Base-by-base conservation (phyloP, 2,113 vertebrate genomes). In the Apistogramma diplotaenia region DNA sequence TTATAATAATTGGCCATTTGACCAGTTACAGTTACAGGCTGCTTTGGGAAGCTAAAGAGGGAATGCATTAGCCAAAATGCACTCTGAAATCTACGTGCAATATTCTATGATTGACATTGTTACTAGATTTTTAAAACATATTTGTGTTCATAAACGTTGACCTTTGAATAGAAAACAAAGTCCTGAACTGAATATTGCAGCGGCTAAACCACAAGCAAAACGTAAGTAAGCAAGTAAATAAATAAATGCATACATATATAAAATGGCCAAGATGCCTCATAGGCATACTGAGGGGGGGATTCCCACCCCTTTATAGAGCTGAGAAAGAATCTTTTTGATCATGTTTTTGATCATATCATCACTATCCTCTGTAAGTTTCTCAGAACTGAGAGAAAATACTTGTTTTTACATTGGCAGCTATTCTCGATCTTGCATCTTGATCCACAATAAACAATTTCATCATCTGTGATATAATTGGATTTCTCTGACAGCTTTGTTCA, bases 401-500 rank as follows among this genome's bases (percentile, higher is more conserved):
- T 55, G 53, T 86, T 88, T 85, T n/a, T 1, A 60, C 54, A 80
- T 87, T 81, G 82, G 82, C 25, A 55, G 27, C 76, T 74, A 77
- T 78, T 83, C 60, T 84, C 89, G 74, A 82, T 84, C 72, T 78
- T 35, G 31, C 19, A 46, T 81, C 87, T 71, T 85, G 74, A 29
- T 78, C 75, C 84, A 79, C 74, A 57, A 73, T 43, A 89, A 93
- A 89, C 25, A 56, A 73, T 89, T 87, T 83, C 85, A 92, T 93
- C 90, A 81, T 87, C 74, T 76, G 76, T 54, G 77, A 88, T 89
- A 71, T 84, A 89, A 91, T 79, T 90, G 81, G 74, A 91, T 91
- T 90, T 81, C 58, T 83, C 89, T 86, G 89, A 92, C 88, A 89
- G 88, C 84, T 89, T 87, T 89, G 82, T 91, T 87, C 88, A 86